Evolutionary conservation across 2,888 invertebrate genomes (phyloP).

Genomic region (Lamproptera curius): DNA sequence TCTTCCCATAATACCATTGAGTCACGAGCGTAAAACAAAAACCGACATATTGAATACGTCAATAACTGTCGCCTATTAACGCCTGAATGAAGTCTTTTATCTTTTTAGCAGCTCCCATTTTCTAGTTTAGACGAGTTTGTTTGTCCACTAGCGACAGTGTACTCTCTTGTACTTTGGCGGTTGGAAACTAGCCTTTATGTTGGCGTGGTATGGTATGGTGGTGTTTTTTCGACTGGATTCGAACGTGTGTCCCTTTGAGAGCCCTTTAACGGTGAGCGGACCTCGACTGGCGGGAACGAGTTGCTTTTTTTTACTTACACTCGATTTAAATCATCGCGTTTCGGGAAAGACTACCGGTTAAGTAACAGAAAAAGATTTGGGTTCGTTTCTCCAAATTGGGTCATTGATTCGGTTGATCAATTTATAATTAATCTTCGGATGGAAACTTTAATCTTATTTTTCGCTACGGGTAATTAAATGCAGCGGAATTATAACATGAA

Average conservation of each 20-base stretch:
- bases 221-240: neutral
- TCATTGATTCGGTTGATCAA: too few species aligned
- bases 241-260: neutral
- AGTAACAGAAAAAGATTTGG: too few species aligned
- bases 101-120: constrained; percentile 48
- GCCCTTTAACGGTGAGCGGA: constrained; percentile 10
- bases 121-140: constrained; percentile 34
- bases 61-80: constrained; percentile 52
- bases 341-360: neutral
- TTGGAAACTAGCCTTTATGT: constrained; percentile 14
- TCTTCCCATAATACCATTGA: constrained; percentile 18
- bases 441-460: too few species aligned
- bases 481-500: too few species aligned
- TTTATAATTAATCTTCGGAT: too few species aligned
- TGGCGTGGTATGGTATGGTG: neutral
- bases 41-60: constrained; percentile 24
- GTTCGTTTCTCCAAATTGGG: too few species aligned
- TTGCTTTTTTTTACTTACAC: constrained; percentile 1
- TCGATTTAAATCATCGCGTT: constrained; percentile 5
- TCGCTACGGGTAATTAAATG: too few species aligned
- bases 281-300: constrained; percentile 5
- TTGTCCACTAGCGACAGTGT: constrained; percentile 18
- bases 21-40: constrained; percentile 24
- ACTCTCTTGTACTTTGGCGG: neutral
- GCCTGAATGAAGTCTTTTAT: constrained; percentile 50